Percentiles rank a stretch among this genome's conserved stretches.
Evolutionary conservation across 2,888 invertebrate genomes (phyloP).

Genomic region (Lacanobia wlatinum): DNA sequence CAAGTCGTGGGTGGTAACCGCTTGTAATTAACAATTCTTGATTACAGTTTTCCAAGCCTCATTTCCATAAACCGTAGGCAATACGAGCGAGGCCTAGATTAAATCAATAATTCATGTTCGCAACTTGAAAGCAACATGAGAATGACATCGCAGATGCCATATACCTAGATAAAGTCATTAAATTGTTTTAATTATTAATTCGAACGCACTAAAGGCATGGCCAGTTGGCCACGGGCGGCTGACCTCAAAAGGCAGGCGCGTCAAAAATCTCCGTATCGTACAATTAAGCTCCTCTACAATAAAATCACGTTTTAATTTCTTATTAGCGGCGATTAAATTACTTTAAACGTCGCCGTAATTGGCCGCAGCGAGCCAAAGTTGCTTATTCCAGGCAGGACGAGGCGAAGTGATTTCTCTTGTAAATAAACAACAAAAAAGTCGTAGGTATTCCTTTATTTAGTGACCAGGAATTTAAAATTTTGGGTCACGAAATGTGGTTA

Average conservation of each 20-base stretch:
- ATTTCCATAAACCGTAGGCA: slow-evolving; percentile 82
- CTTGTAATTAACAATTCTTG: slow-evolving; percentile 78
- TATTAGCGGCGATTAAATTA: slow-evolving; percentile 82
- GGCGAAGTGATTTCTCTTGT: slow-evolving; percentile 57
- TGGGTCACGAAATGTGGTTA: slow-evolving; percentile 70
- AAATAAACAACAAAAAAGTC: slow-evolving; percentile 36
- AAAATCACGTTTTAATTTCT: slow-evolving; percentile 85
- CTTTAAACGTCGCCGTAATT: slow-evolving; percentile 82
- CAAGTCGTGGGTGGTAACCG: slow-evolving; percentile 78
- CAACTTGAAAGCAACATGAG: slow-evolving; percentile 60
- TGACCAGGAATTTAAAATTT: slow-evolving; percentile 66
- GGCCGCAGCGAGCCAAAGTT: slow-evolving; percentile 67
- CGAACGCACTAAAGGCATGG: slow-evolving; percentile 62
- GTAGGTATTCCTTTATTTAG: slow-evolving; percentile 50
- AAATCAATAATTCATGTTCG: slow-evolving; percentile 77
- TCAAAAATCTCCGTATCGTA: slow-evolving; percentile 77
- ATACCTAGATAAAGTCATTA: slow-evolving; percentile 80
- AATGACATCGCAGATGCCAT: slow-evolving; percentile 65
- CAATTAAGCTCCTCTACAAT: slow-evolving; percentile 84
- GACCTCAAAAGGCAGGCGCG: slow-evolving; percentile 77
- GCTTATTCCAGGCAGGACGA: slow-evolving; percentile 52
- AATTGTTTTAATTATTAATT: slow-evolving; percentile 75
- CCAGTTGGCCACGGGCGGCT: slow-evolving; percentile 65
- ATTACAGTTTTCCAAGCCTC: slow-evolving; percentile 75
- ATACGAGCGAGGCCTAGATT: slow-evolving; percentile 78